A percentile compares a stretch with the other conserved stretches of the same genome.
Conservation (phyloP, 2,888 invertebrate species). For the Pinctada fucata region DNA sequence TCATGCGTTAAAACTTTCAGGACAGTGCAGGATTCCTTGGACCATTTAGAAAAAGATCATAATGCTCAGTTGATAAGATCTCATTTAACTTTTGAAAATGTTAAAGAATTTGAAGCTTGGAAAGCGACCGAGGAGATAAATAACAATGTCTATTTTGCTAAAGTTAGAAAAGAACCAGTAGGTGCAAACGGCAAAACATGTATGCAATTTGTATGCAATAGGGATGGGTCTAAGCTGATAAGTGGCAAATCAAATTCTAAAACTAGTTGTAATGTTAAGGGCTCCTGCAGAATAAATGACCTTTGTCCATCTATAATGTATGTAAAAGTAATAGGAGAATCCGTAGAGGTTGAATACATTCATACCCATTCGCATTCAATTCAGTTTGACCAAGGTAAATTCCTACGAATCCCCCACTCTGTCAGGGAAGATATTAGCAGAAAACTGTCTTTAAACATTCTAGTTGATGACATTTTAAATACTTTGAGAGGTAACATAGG, state of each 20-base stretch:
- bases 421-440: conserved; percentile 6
- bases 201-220: conserved; percentile 6
- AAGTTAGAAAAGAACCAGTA: not conserved
- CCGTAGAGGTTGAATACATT: conserved; percentile 17
- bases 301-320: conserved; percentile 9
- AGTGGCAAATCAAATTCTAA: not conserved
- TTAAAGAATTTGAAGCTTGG: not conserved
- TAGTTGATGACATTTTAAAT: conserved; percentile 19
- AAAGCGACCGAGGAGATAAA: conserved; percentile 8
- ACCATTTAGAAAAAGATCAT: too few relatives aligned
- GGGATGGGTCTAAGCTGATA: not conserved
- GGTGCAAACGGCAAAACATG: not conserved
- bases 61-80: too few relatives aligned
- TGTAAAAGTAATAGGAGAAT: conserved; percentile 5
- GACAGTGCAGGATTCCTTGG: too few relatives aligned
- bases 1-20: too few relatives aligned
- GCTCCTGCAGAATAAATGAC: conserved; percentile 12
- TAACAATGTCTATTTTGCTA: not conserved
- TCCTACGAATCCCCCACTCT: conserved; percentile 6
- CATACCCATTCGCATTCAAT: conserved; percentile 23
- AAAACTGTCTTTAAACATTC: conserved; percentile 15
- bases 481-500: conserved; percentile 6
- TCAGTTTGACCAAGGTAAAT: conserved; percentile 22
- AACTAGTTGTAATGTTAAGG: conserved; percentile 1
- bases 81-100: not conserved